Evolutionary conservation across 2,797 vertebrate species (phyloP).

Genomic region (Xenops minutus): DNA sequence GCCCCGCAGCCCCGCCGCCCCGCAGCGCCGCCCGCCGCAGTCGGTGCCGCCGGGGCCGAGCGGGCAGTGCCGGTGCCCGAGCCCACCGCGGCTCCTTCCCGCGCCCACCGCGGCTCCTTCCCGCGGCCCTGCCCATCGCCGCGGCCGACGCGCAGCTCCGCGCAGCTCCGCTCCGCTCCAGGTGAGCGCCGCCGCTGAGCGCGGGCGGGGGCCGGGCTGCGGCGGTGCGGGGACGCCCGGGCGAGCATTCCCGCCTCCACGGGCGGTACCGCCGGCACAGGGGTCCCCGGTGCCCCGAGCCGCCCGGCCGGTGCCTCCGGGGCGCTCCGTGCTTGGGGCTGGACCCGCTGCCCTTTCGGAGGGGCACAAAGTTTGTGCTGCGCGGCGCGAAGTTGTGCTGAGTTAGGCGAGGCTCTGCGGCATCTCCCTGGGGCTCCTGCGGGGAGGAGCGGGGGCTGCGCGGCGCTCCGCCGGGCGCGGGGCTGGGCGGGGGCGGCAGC

Average conservation of each 20-base stretch:
- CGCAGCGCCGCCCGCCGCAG: not conserved
- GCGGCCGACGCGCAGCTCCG: not conserved
- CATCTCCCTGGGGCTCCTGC: not conserved
- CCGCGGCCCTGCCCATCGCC: no score
- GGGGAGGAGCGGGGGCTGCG: not conserved
- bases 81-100: no score
- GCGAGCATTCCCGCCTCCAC: not conserved
- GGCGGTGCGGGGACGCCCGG: not conserved
- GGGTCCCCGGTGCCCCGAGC: not conserved
- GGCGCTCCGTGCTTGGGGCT: not conserved
- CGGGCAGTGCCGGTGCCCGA: no score
- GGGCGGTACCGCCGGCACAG: not conserved
- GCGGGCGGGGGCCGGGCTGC: not conserved
- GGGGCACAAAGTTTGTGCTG: constrained; percentile 8
- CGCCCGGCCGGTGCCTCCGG: not conserved
- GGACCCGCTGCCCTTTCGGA: not conserved
- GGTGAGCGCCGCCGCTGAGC: not conserved
- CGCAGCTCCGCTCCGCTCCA: not conserved
- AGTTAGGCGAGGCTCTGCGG: not conserved
- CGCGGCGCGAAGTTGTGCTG: not conserved
- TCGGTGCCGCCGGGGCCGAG: not conserved
- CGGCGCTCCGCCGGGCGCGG: not conserved
- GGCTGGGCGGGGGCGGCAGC: no score
- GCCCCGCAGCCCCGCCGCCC: no score
- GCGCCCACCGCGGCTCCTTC: no score